These are phyloP conservation scores for Cryptosula pallasiana DNA, from an alignment of 2,888 invertebrate species.

Conservation along the genomic window DNA sequence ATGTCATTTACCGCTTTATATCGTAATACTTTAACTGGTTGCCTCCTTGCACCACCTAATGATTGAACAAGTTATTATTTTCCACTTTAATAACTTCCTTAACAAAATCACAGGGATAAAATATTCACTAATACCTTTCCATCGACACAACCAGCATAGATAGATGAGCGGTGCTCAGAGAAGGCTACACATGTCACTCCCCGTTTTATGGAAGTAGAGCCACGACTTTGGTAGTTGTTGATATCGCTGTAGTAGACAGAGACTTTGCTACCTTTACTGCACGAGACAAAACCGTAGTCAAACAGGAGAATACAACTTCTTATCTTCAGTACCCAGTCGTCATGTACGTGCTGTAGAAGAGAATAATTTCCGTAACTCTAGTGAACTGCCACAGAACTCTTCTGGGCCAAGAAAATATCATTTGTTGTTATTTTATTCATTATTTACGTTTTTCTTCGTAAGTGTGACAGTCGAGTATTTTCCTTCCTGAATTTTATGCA, in stretches of 20 bases:
- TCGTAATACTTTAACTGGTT: no score
- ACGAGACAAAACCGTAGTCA: conserved; percentile 65
- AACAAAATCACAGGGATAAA: no score
- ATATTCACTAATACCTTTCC: no score
- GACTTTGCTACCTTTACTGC: conserved; percentile 60
- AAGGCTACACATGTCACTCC: conserved; percentile 52
- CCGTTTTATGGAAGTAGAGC: conserved; percentile 53
- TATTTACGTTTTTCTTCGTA: not conserved
- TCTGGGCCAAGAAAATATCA: no score
- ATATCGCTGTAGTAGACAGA: conserved; percentile 64
- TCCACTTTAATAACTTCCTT: no score
- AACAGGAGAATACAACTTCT: conserved; percentile 62
- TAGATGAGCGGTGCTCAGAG: not conserved
- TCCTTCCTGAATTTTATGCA: not conserved
- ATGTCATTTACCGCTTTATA: no score
- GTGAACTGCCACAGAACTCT: no score
- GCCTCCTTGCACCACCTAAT: no score
- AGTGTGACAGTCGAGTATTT: not conserved
- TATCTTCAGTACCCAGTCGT: conserved; percentile 67
- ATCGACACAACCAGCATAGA: conserved; percentile 22
- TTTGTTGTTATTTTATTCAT: no score
- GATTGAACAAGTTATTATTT: no score
- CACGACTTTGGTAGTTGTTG: conserved; percentile 55
- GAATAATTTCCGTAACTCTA: no score
- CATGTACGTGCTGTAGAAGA: not conserved